Base-by-base conservation (phyloP, 2,113 vertebrate species). In the Talpa occidentalis region DNA sequence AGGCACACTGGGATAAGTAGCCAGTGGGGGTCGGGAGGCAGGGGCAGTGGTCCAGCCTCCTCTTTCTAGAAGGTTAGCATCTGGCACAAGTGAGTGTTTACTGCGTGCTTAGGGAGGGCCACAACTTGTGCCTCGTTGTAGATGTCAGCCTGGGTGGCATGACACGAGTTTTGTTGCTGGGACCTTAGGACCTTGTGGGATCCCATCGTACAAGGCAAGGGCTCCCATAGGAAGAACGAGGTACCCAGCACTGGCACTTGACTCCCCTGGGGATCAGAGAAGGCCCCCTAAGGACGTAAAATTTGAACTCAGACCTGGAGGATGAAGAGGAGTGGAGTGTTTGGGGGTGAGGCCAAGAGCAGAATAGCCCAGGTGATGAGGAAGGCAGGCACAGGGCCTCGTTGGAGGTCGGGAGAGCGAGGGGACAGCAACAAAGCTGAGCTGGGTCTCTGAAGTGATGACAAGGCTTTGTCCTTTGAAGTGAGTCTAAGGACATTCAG, bases 121-220 rank as follows among this genome's bases (percentile, higher is more conserved):
- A 11, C 22, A 7, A 12, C 35, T 3, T 1, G 15, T 8, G 22
- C 32, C 56, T 22, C 42, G 6, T 0, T 74, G 59, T 17, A 14
- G 22, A 22, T 11, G 8, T 1, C 7, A 47, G 32, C 0, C 52
- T 37, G 84, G 62, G 44, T 30, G 10, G 22, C 28, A 84, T 22
- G 52, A 24, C 5, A 6, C 4, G 2, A 17, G 30, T 1, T 49
- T 69, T 32, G n/a, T 8, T 3, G 28, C 12, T 0, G 1, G 60
- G 44, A 24, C 6, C 1, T 8, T 42, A 86, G 15, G 24, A 10
- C 42, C 74, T 73, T 2, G 5, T 44, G 8, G 47, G 47, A 10
- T 49, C 47, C 47, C 47, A 2, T 49, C 47, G 12, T 14, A 10
- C 47, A 10, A 49, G 11, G 47, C 47, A 12, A 49, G 47, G 17